Base-by-base conservation (phyloP, 2,888 invertebrate genomes). In the Melieria crassipennis region DNA sequence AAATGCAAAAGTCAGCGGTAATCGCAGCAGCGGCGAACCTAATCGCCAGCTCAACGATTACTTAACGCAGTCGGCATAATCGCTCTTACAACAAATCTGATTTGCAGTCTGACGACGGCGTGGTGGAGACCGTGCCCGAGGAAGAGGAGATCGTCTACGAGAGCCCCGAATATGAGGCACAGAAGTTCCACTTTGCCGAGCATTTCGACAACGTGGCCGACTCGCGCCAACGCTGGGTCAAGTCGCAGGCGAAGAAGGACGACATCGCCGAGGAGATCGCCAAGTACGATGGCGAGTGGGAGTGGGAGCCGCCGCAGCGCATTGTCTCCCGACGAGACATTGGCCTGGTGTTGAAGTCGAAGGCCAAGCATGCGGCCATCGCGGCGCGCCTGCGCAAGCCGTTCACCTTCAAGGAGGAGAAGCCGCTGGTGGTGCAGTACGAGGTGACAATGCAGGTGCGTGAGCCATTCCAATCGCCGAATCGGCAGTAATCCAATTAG, bases 341-440 rank as follows among this genome's bases (percentile, higher is more conserved):
- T 71, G 98, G 97, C 11, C 88, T 99, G 52, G 94, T 98, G 9
- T 88, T 98, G 30, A 96, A 96, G 83, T 94, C 96, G 0, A 96
- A 97, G 88, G 99, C 99, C 0, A 96, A 97, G 81, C 99, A 99
- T 87, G 95, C 98, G 11, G 99, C 99, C 7, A 94, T 99, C 75
- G 90, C 98, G 3, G 89, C 95, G 4, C 89, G 90, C 47, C 88
- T 99, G 13, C 89, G 89, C 70, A 92, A 90, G 82, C 93, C 94
- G 0, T 98, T 97, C 86, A 90, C 91, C 65, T 99, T 99, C 86
- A 82, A 82, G 58, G 89, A 89, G 61, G 90, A 91, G 71, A 95
- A 93, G 80, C 95, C 96, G 0, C 86, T 95, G 55, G 89, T 99
- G 73, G 93, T 98, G 4, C 99, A 99, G 87, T 99, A 96, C 88